Percentiles rank a stretch among this genome's conserved stretches.
These are phyloP conservation scores for Aphaenogaster floridana DNA, from an alignment of 1,140 invertebrate genomes.

Conservation along the genomic window DNA sequence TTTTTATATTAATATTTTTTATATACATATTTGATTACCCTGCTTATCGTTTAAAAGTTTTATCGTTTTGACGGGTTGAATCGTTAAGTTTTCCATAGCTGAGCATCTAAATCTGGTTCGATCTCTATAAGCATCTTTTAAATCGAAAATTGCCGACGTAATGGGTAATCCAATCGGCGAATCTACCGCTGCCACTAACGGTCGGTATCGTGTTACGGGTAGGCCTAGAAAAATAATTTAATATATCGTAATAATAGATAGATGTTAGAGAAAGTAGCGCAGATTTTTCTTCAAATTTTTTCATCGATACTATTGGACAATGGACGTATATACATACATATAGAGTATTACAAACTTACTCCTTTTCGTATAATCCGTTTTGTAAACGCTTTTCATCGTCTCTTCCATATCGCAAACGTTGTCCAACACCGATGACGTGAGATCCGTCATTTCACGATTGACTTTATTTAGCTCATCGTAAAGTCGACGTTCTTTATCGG, in stretches of 20 bases:
- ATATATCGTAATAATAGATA: neutral
- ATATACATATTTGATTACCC: neutral
- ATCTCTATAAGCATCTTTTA: slow-evolving; percentile 84
- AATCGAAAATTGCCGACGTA: slow-evolving; percentile 78
- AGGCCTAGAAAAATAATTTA: slow-evolving; percentile 74
- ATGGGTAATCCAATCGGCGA: slow-evolving; percentile 83
- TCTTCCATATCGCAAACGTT: slow-evolving; percentile 88
- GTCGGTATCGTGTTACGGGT: slow-evolving; percentile 81
- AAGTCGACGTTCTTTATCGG: slow-evolving; percentile 87
- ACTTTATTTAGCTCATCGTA: slow-evolving; percentile 86
- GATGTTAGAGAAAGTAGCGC: neutral
- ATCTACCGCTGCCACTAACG: slow-evolving; percentile 84
- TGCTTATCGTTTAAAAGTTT: slow-evolving; percentile 81
- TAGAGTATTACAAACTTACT: slow-evolving; percentile 79
- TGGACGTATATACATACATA: neutral
- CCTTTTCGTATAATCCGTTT: slow-evolving; percentile 88
- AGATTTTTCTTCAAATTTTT: slow-evolving; percentile 15
- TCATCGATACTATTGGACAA: neutral
- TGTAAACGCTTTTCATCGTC: slow-evolving; percentile 88
- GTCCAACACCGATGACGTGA: slow-evolving; percentile 88
- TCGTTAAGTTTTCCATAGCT: slow-evolving; percentile 80
- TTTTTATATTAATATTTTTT: neutral
- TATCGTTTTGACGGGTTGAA: slow-evolving; percentile 83
- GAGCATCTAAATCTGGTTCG: slow-evolving; percentile 84
- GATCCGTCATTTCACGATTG: slow-evolving; percentile 87